A percentile compares a stretch with the other conserved stretches of the same genome.
Conservation (phyloP, 2,113 vertebrate genomes). For the Anarhynchus alexandrinus region DNA sequence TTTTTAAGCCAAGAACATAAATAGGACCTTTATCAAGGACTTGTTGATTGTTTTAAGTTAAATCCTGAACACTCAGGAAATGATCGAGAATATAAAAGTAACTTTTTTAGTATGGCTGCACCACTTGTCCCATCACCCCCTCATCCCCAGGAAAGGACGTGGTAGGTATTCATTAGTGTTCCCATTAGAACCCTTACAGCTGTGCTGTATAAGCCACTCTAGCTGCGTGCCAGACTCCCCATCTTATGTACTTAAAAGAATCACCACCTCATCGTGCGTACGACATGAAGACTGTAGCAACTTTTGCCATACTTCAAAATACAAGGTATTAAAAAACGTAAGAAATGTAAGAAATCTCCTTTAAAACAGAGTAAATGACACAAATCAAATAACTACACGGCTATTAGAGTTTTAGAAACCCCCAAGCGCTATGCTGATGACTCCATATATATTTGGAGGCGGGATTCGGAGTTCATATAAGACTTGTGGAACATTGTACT, state of each 20-base stretch:
- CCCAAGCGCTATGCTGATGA: neutral
- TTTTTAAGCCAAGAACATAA: constrained; percentile 13
- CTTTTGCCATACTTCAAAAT: neutral
- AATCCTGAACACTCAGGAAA: neutral
- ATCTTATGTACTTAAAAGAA: neutral
- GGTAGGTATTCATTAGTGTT: neutral
- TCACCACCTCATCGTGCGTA: neutral
- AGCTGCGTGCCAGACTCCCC: neutral
- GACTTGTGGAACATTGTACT: neutral
- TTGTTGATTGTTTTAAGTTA: neutral
- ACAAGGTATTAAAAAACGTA: neutral
- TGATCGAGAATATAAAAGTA: neutral
- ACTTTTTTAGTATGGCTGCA: neutral
- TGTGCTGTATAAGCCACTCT: neutral
- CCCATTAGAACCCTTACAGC: neutral
- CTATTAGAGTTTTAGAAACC: neutral
- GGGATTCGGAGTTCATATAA: fast-evolving
- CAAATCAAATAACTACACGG: neutral
- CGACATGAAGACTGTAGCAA: neutral
- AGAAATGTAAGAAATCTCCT: neutral
- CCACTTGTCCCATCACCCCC: neutral
- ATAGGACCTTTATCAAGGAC: neutral
- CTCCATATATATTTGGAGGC: no score
- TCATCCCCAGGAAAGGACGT: neutral
- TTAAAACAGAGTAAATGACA: neutral